Base-by-base conservation (phyloP, 2,797 vertebrate genomes). In the Aselliscus stoliczkanus region DNA sequence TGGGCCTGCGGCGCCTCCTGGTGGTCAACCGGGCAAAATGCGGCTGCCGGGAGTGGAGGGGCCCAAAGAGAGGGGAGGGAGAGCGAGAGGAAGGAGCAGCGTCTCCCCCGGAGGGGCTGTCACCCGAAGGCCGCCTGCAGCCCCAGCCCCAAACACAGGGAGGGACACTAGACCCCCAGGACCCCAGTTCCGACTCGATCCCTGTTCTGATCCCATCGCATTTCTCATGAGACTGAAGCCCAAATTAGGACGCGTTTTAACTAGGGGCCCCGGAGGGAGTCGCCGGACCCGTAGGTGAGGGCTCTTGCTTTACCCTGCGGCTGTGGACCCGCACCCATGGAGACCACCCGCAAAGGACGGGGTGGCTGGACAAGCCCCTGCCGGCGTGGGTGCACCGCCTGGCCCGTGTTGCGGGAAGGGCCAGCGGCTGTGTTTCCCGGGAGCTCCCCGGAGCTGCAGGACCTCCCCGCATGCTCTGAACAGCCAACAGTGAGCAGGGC, bases 1-100 rank as follows among this genome's bases (percentile, higher is more conserved):
- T 4, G 34, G 72, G 27, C 52, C 92, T 89, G 56, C 44, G 21
- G 1, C 80, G 83, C 95, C 92, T 12, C 87, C 97, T 93, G 75
- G 73, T 56, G 97, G 70, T 58, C 9, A 1, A 11, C 15, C 13
- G 2, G 2, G 39, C 20, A 11, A 27, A 20, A 15, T 10, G 83
- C 52, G 12, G 3, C 13, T 4, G 21, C 23, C 0, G 47, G 73
- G 27, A 5, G 0, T 2, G 14, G 29, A 11, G 5, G 11, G 39
- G 25, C 23, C 4, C 29, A 5, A 14, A 2, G n/a, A 5, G 0
- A 2, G 17, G 39, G 17, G 39, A 12, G 56, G 5, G 56, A 0
- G 37, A 13, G 37, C n/a, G 18, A 14, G n/a, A 31, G 39, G 17
- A 1, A 3, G 31, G 21, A 3, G 37, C 17, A 37, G 72, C 15